Base-by-base conservation (phyloP, 2,797 vertebrate genomes). In the Gouania willdenowi region DNA sequence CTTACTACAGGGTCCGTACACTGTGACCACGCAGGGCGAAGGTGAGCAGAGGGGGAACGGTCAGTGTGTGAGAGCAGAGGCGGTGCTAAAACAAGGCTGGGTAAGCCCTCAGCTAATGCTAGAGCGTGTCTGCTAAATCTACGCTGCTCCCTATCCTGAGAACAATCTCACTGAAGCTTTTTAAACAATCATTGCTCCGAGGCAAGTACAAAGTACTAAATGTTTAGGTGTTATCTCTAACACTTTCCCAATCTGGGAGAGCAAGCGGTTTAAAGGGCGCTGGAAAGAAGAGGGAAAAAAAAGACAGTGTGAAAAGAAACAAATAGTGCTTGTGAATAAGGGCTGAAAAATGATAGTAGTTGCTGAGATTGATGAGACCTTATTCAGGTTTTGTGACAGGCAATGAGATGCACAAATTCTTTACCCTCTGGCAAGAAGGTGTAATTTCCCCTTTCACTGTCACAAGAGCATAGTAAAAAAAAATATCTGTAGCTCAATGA, bases 141-240 rank as follows among this genome's bases (percentile, higher is more conserved):
- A 24, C 41, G 24, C 50, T 17, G 44, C 57, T 57, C 41, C 36
- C 50, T 74, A 49, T 80, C 79, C 74, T 33, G 61, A 61, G 74
- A 79, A 79, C 71, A 77, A 73, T 69, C 75, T 69, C 22, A 10
- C 57, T 50, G 66, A 55, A 45, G 70, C 79, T 77, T 83, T 83
- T 82, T 72, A 74, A n/a, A 80, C 79, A 81, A 82, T 79, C 72
- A 57, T 81, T 66, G 81, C 83, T 85, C 48, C 52, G 4, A 85
- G 83, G 83, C 79, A 85, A 79, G 79, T 82, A 75, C 83, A 80
- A 83, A 83, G 81, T 83, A 81, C 80, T 76, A 82, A 79, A 82
- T 79, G 75, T 81, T 83, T 73, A 60, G 71, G 62, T 45, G 69
- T 80, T 81, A 81, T 83, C 79, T 77, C 60, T 32, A 77, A 75